Percentiles rank a stretch among this genome's conserved stretches.
These are phyloP conservation scores for Hassar affinis DNA, from an alignment of 2,113 vertebrate species.

Conservation along the genomic window DNA sequence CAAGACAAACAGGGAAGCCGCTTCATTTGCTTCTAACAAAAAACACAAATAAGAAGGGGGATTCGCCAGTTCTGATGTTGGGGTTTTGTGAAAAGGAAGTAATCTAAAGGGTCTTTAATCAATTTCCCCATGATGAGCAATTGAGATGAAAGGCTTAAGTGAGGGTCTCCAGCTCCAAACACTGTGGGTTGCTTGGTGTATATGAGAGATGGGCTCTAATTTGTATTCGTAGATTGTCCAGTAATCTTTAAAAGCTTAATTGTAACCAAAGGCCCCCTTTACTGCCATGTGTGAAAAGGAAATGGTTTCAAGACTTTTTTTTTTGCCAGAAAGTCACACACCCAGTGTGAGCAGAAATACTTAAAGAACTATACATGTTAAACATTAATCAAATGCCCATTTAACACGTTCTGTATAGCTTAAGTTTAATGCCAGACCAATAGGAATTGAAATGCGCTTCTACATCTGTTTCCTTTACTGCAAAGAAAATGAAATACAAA, in stretches of 20 bases:
- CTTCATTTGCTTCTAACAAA: slow-evolving; percentile 65
- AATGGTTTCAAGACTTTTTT: slow-evolving; percentile 69
- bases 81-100: slow-evolving; percentile 69
- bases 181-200: slow-evolving; percentile 56
- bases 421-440: slow-evolving; percentile 43
- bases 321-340: slow-evolving; percentile 64
- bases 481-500: background rate
- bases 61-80: slow-evolving; percentile 68
- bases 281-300: slow-evolving; percentile 74
- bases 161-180: slow-evolving; percentile 59
- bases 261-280: slow-evolving; percentile 70
- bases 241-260: slow-evolving; percentile 69
- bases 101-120: slow-evolving; percentile 76
- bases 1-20: slow-evolving; percentile 71
- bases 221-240: slow-evolving; percentile 71
- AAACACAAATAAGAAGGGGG: slow-evolving; percentile 65
- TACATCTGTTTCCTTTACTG: background rate
- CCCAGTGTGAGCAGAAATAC: slow-evolving; percentile 71
- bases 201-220: slow-evolving; percentile 71
- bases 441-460: background rate
- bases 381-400: slow-evolving; percentile 63
- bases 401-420: slow-evolving; percentile 50
- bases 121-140: slow-evolving; percentile 70
- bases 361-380: slow-evolving; percentile 61
- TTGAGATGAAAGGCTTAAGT: slow-evolving; percentile 65